Conservation (phyloP, 2,888 invertebrate genomes). For the Phragmatobia fuliginosa region DNA sequence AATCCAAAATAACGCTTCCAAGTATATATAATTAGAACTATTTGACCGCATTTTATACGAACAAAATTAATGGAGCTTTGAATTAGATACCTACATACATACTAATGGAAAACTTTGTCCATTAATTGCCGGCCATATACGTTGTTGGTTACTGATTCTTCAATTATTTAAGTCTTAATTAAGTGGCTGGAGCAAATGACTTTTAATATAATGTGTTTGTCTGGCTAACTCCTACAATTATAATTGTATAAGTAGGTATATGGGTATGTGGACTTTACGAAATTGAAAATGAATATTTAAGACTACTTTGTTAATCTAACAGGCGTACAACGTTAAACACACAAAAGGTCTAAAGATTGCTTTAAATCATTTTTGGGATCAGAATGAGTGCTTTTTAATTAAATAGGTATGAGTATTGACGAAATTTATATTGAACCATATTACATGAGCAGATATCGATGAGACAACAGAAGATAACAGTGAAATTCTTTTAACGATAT, state of each 20-base stretch:
- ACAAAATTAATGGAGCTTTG: constrained; percentile 42
- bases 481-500: neutral
- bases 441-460: neutral
- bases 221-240: constrained; percentile 44
- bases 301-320: too few relatives aligned
- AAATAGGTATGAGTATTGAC: neutral
- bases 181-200: constrained; percentile 49
- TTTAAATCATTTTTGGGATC: neutral
- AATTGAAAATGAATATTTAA: neutral
- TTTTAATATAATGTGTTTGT: constrained; percentile 58
- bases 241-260: constrained; percentile 34
- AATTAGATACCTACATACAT: constrained; percentile 30
- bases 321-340: neutral
- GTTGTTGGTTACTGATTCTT: constrained; percentile 55
- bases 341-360: constrained; percentile 11
- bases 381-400: neutral
- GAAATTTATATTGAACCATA: neutral
- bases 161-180: constrained; percentile 68
- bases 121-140: constrained; percentile 51
- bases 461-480: neutral
- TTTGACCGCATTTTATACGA: constrained; percentile 31
- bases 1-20: neutral
- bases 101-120: constrained; percentile 54
- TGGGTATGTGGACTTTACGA: constrained; percentile 15
- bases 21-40: neutral